Conservation (phyloP, 2,888 invertebrate genomes). For the Digitonthophagus gazella region DNA sequence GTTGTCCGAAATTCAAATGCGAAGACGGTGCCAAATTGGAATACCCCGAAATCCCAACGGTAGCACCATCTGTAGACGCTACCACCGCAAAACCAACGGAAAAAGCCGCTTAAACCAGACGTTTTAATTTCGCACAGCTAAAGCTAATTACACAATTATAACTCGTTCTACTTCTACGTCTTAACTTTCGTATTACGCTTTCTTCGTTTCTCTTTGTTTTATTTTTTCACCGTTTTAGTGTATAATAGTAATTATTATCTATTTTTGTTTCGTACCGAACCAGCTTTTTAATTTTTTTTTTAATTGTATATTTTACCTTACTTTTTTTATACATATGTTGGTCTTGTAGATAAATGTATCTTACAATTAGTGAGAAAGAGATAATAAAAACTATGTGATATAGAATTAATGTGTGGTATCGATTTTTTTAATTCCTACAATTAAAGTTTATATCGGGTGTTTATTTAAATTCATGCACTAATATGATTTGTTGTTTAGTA, state of each 20-base stretch:
- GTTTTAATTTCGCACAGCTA: too few species aligned
- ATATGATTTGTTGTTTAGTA: too few species aligned
- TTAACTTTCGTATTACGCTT: not conserved
- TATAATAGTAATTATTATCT: too few species aligned
- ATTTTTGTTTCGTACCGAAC: too few species aligned
- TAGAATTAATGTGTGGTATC: too few species aligned
- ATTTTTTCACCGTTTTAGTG: not conserved
- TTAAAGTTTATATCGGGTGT: too few species aligned
- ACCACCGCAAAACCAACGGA: constrained; percentile 26
- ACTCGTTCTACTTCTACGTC: not conserved
- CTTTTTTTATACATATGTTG: not conserved
- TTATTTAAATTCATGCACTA: too few species aligned
- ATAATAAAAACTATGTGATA: not conserved
- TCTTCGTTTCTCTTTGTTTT: not conserved
- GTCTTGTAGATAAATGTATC: not conserved
- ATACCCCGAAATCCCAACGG: constrained; percentile 74
- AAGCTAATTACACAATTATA: not conserved
- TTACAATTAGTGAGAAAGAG: not conserved
- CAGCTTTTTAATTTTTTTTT: not conserved
- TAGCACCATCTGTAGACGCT: constrained; percentile 48
- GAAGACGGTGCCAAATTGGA: constrained; percentile 82
- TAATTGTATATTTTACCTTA: not conserved
- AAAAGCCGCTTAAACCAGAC: constrained; percentile 25
- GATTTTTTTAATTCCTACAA: too few species aligned
- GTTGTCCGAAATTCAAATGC: constrained; percentile 84